Conservation (phyloP, 2,113 vertebrate genomes). For the Leptodactylus fuscus region DNA sequence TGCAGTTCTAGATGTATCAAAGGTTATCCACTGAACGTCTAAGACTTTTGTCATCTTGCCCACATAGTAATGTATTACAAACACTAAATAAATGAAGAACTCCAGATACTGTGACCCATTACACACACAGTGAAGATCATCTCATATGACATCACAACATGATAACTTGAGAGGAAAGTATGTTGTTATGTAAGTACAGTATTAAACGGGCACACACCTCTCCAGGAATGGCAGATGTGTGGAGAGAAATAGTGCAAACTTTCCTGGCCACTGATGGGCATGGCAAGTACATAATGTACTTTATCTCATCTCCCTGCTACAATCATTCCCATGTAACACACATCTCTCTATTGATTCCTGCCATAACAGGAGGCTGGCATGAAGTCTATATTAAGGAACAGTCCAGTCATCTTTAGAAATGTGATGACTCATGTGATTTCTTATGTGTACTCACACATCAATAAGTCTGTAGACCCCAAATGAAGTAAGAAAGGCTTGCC, state of each 20-base stretch:
- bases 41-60: too few relatives aligned
- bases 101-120: too few relatives aligned
- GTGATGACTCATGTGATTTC: not conserved
- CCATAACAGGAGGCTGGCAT: not conserved
- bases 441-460: not conserved
- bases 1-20: too few relatives aligned
- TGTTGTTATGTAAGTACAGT: not conserved
- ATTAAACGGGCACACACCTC: not conserved
- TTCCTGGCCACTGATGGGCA: not conserved
- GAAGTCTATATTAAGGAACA: constrained; percentile 42
- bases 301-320: not conserved
- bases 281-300: constrained; percentile 26
- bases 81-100: too few relatives aligned
- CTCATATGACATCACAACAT: too few relatives aligned
- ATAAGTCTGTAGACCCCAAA: not conserved
- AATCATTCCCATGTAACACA: constrained; percentile 21
- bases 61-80: too few relatives aligned
- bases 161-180: not conserved
- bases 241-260: too few relatives aligned
- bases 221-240: not conserved
- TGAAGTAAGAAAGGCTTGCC: too few relatives aligned
- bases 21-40: too few relatives aligned
- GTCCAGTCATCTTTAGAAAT: not conserved
- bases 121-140: too few relatives aligned
- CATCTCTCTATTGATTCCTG: constrained; percentile 26